Evolutionary conservation across 2,797 vertebrate genomes (phyloP), one percentile per base, ranked within the genome.

Genomic region (Manis javanica): DNA sequence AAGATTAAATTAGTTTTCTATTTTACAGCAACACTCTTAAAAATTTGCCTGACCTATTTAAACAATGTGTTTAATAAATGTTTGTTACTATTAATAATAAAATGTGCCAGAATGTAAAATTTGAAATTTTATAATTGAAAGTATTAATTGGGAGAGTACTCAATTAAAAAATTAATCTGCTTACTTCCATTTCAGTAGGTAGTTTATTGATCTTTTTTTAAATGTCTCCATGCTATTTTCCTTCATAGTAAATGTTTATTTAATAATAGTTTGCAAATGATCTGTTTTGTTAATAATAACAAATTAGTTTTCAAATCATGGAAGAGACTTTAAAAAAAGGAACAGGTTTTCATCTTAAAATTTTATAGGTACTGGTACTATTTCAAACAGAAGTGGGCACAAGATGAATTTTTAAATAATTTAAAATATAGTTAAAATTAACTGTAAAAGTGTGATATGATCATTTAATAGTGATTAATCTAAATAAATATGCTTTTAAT

Each of bases 401-500:
- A 79, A 69, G 68, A 51, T 81, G 1, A 64, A 91, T 39, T 61
- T 90, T 96, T 81, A 96, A 98, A 97, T 74, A 85, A 92, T 85
- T 29, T 94, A 77, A 97, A 98, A 96, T 98, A 95, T 91, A 83
- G 3, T 49, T 97, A 95, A 93, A 97, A 51, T 97, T 96, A 97
- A 84, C 92, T 83, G 90, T 97, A 97, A 97, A 96, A 96, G 0
- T 97, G 16, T 98, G 90, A 97, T 98, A 92, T 97, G 84, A 96
- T 90, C 85, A 85, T 68, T 87, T 98, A 97, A 97, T 97, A 98
- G 87, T 87, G 97, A 57, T 97, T 98, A 98, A 98, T 98, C 95
- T 98, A 98, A 98, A 98, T 98, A 98, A 99, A 98, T 98, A 98
- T 97, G 95, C 71, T 98, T 98, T 98, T 98, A 98, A 98, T 98